phyloP scores from a whole-genome alignment of 2,797 vertebrate genomes.

The Microctenopoma steveboyesi region DNA sequence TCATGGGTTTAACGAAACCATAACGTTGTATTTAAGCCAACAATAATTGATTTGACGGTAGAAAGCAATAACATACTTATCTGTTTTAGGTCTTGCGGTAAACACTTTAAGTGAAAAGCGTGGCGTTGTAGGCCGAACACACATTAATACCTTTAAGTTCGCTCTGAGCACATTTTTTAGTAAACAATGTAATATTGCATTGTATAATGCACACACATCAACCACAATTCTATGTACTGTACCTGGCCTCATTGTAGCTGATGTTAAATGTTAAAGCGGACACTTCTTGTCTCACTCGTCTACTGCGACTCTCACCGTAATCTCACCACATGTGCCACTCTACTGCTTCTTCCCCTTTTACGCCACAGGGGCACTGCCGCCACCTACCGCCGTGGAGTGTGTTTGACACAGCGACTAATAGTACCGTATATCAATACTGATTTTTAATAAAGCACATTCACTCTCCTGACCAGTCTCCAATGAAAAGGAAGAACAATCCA shows the following conservation, averaged over 20 bases:
- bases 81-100: fast-evolving
- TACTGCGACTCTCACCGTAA: neutral
- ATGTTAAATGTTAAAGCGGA: neutral
- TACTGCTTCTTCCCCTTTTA: neutral
- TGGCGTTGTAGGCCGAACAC: neutral
- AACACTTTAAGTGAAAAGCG: neutral
- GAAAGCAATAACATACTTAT: neutral
- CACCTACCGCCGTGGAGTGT: neutral
- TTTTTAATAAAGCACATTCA: too few species aligned
- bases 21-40: too few species aligned
- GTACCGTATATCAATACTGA: too few species aligned
- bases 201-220: neutral
- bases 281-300: neutral
- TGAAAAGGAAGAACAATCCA: too few species aligned
- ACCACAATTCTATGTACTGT: neutral
- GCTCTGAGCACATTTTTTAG: fast-evolving
- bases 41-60: too few species aligned
- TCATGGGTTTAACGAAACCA: too few species aligned
- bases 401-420: neutral
- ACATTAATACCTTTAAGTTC: neutral
- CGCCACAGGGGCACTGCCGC: neutral
- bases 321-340: neutral
- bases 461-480: too few species aligned
- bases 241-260: constrained; percentile 1
- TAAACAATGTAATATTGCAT: too few species aligned